phyloP scores from a whole-genome alignment of 2,113 vertebrate genomes.

The Gambusia affinis region DNA sequence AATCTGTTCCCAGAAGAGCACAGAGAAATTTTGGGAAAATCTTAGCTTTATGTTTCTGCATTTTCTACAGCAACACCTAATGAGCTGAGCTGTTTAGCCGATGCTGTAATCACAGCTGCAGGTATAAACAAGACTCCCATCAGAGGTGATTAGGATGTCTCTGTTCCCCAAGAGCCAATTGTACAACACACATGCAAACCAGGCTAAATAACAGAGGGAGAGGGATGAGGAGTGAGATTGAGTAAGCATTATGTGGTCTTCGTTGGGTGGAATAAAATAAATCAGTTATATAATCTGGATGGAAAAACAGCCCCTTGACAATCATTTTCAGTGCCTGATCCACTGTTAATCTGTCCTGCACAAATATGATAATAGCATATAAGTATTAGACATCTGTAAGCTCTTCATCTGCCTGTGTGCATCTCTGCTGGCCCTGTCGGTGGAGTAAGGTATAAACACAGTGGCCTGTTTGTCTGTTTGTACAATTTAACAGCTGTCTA shows the following conservation, averaged over 20 bases:
- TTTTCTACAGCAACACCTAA: slow-evolving; percentile 20
- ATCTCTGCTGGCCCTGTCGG: background rate
- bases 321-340: slow-evolving; percentile 44
- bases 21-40: slow-evolving; percentile 19
- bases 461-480: slow-evolving; percentile 22
- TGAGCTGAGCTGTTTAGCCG: slow-evolving; percentile 25
- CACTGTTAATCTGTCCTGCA: slow-evolving; percentile 48
- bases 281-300: slow-evolving; percentile 57
- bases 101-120: slow-evolving; percentile 54
- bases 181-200: slow-evolving; percentile 33
- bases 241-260: slow-evolving; percentile 37
- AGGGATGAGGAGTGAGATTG: background rate
- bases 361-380: slow-evolving; percentile 39
- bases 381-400: slow-evolving; percentile 15
- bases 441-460: slow-evolving; percentile 12
- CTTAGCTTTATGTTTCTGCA: slow-evolving; percentile 3
- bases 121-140: slow-evolving; percentile 56
- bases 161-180: slow-evolving; percentile 26
- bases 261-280: slow-evolving; percentile 43
- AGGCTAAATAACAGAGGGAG: slow-evolving; percentile 4
- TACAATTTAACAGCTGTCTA: slow-evolving; percentile 30
- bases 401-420: slow-evolving; percentile 25
- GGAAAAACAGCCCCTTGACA: slow-evolving; percentile 50
- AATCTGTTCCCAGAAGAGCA: slow-evolving; percentile 11
- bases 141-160: slow-evolving; percentile 46